Base-by-base conservation (phyloP, 2,888 invertebrate genomes). In the Globia sparganii region DNA sequence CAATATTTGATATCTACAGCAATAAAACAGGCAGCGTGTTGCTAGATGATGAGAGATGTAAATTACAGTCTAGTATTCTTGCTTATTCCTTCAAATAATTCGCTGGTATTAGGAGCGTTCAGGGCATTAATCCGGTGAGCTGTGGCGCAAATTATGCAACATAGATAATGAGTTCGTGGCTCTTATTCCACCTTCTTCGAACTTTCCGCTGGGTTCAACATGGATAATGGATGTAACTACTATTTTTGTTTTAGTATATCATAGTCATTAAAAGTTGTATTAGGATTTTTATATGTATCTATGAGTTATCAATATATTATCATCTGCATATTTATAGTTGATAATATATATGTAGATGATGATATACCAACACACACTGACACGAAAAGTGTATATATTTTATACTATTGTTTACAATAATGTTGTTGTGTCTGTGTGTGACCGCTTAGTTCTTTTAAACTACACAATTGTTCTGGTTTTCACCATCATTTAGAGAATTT, bases 91-190 rank as follows among this genome's bases (percentile, higher is more conserved):
- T 28, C 78, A 79, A 81, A 80, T 83, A 83, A 82, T 83, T 83
- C 21, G 37, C 79, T 46, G n/a, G 78, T 77, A 81, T 81, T 81
- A 77, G 79, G 67, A 62, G 71, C 76, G 74, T 80, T 75, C 80
- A 67, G 77, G 65, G 69, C 78, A 83, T 80, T 81, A 86, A 83
- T 88, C 75, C 75, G 61, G 43, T 69, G 75, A 66, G 72, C 78
- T 77, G 68, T 71, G 78, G 74, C 80, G 64, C 77, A 86, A 81
- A 88, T 86, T 84, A 84, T 87, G 83, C 87, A 87, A 86, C 88
- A 75, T 70, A 82, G 73, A 86, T 87, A 87, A 87, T 87, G 87
- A 82, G 88, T 75, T 70, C 73, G 64, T 68, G 66, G 77, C 78
- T 87, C 70, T 72, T 77, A 75, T 84, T 86, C 65, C 87, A 81